Evolutionary conservation across 2,113 vertebrate species (phyloP).

Genomic region (Theristicus caerulescens): DNA sequence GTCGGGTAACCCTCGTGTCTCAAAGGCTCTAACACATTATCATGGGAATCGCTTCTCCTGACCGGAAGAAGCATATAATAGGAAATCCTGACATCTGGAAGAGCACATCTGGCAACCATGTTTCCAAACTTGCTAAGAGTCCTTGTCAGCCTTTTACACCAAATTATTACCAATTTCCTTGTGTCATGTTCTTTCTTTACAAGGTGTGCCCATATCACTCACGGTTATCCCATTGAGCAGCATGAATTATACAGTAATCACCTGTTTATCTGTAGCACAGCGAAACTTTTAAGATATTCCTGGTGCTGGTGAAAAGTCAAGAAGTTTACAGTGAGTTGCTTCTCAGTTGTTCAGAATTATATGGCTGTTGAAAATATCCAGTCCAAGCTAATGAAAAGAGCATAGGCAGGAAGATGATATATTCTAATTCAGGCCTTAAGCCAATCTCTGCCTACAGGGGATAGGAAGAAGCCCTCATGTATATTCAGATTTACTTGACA

Average conservation of each 20-base stretch:
- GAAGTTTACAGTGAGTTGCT: background rate
- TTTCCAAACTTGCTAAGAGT: constrained; percentile 26
- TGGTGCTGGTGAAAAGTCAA: background rate
- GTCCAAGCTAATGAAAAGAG: background rate
- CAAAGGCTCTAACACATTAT: background rate
- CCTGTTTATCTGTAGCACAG: background rate
- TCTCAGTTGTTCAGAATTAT: background rate
- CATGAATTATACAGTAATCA: background rate
- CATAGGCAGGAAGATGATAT: background rate
- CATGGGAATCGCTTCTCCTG: background rate
- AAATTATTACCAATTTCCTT: constrained; percentile 21
- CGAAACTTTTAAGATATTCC: background rate
- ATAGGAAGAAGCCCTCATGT: background rate
- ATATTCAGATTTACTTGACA: background rate
- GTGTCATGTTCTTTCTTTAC: constrained; percentile 3
- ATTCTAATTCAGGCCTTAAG: background rate
- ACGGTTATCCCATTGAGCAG: background rate
- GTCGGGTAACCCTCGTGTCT: background rate
- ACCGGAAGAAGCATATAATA: constrained; percentile 25
- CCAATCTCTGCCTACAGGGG: background rate
- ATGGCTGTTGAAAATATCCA: background rate
- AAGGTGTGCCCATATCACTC: background rate
- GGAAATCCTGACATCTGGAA: constrained; percentile 68
- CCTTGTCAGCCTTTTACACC: constrained; percentile 18
- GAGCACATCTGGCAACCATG: constrained; percentile 51